A percentile compares a stretch with the other conserved stretches of the same genome.
Conservation (phyloP, 1,140 invertebrate species). For the Micrasema longulum region DNA sequence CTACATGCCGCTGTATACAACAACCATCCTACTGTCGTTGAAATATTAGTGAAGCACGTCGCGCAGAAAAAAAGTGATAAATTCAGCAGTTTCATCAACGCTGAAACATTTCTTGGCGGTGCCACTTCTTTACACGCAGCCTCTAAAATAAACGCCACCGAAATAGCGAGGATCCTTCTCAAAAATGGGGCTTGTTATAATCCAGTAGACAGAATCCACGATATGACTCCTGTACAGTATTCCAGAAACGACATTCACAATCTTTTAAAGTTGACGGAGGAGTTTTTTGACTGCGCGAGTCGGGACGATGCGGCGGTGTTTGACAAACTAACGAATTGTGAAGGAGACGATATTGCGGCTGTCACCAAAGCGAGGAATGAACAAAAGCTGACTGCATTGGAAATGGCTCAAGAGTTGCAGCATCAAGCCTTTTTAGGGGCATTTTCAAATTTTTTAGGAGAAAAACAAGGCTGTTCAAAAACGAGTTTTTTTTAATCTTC, state of each 20-base stretch:
- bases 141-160: background rate
- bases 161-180: constrained; percentile 4
- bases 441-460: background rate
- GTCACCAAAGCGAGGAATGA: background rate
- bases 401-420: background rate
- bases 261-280: background rate
- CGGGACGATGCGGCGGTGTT: background rate
- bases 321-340: background rate
- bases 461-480: too few species aligned
- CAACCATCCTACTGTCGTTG: background rate
- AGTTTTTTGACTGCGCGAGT: background rate
- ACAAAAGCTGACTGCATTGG: background rate
- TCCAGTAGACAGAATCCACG: background rate
- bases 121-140: background rate
- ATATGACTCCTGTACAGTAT: background rate
- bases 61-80: background rate
- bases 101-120: background rate
- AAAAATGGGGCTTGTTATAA: constrained; percentile 12
- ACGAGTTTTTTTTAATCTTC: too few species aligned
- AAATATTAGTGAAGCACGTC: background rate
- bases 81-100: constrained; percentile 14
- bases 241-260: background rate
- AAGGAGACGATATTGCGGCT: background rate
- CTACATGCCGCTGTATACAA: background rate
- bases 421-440: background rate